Conservation (phyloP, 2,113 vertebrate species). For the Elephantulus edwardii region DNA sequence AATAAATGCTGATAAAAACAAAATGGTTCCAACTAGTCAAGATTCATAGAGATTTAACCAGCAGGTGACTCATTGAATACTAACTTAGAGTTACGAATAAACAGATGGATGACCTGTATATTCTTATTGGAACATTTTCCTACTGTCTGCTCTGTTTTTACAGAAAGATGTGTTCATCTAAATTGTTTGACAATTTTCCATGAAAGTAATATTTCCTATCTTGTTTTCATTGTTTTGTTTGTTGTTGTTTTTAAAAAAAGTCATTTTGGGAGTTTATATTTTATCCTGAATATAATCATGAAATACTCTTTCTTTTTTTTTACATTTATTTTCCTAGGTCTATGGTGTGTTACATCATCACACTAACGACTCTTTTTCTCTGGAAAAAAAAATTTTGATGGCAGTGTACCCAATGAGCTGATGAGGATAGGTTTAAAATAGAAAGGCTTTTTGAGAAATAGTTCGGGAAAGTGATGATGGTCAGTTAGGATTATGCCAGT, state of each 20-base stretch:
- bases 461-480: background rate
- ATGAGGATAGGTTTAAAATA: background rate
- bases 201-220: background rate
- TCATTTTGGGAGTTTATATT: background rate
- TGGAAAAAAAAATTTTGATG: background rate
- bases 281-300: background rate
- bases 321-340: background rate
- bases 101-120: background rate
- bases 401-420: background rate
- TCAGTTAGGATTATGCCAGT: background rate
- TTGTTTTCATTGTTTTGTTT: no score
- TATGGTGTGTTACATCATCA: background rate
- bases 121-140: background rate
- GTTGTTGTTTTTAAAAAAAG: no score
- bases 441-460: background rate
- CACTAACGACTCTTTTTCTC: background rate
- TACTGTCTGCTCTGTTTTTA: background rate
- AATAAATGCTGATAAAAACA: background rate
- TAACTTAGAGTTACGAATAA: background rate
- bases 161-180: background rate
- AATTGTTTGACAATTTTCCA: background rate
- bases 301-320: background rate
- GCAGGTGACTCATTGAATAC: background rate
- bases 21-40: background rate
- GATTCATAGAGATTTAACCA: background rate